A percentile compares a stretch with the other conserved stretches of the same genome.
These are phyloP conservation scores for Benitochromis conjunctus DNA, from an alignment of 2,113 vertebrate genomes.

Conservation along the genomic window DNA sequence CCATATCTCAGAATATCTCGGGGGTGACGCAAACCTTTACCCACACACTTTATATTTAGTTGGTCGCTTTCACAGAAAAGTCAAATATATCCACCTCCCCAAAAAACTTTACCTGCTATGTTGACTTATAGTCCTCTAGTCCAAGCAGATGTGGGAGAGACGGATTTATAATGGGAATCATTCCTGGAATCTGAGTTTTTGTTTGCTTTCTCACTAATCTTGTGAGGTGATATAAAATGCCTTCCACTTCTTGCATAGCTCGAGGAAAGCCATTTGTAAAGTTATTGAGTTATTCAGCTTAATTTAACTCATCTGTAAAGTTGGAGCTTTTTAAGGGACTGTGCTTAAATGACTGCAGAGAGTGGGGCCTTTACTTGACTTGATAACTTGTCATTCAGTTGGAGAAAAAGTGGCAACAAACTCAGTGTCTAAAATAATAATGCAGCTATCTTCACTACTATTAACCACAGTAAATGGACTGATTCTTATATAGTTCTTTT, in stretches of 20 bases:
- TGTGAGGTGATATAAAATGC: conserved; percentile 26
- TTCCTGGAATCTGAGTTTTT: conserved; percentile 49
- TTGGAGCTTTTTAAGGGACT: neutral
- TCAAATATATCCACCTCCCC: conserved; percentile 43
- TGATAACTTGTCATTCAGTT: neutral
- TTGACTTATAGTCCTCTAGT: conserved; percentile 47
- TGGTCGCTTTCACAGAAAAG: conserved; percentile 22
- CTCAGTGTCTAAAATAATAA: neutral
- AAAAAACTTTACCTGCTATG: conserved; percentile 20
- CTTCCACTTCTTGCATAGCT: conserved; percentile 10
- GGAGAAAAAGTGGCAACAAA: neutral
- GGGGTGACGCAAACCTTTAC: conserved; percentile 47
- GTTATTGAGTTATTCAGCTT: conserved; percentile 1
- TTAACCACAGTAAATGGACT: neutral
- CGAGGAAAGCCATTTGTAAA: neutral
- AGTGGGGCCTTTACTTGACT: neutral
- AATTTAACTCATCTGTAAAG: conserved; percentile 8
- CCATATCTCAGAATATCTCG: conserved; percentile 59
- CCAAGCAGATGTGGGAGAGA: conserved; percentile 40
- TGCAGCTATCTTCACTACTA: neutral
- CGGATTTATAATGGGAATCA: conserved; percentile 32
- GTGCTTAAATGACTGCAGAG: neutral
- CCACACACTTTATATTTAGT: conserved; percentile 59
- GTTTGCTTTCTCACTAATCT: conserved; percentile 50
- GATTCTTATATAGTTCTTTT: neutral